A percentile compares a stretch with the other conserved stretches of the same genome.
Conservation (phyloP, 1,140 invertebrate genomes). For the Epicauta chinensis region DNA sequence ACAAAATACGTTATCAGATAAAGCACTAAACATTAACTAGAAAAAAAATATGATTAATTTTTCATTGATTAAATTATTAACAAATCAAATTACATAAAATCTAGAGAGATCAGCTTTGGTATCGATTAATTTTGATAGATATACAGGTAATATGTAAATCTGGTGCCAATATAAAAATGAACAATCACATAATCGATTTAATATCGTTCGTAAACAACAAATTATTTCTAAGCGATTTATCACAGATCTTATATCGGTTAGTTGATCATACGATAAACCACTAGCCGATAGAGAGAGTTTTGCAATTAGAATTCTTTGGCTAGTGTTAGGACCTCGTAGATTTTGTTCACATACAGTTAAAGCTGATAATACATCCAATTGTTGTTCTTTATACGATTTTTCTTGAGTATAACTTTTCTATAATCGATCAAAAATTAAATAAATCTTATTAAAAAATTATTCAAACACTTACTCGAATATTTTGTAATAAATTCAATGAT, state of each 20-base stretch:
- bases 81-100: constrained; percentile 47
- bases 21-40: constrained; percentile 59
- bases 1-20: constrained; percentile 51
- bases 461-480: constrained; percentile 48
- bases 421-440: constrained; percentile 23
- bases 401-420: constrained; percentile 48
- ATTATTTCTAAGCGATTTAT: constrained; percentile 59
- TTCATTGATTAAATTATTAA: constrained; percentile 5
- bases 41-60: constrained; percentile 33
- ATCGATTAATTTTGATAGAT: constrained; percentile 64
- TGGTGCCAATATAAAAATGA: constrained; percentile 80
- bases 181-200: constrained; percentile 61
- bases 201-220: constrained; percentile 51
- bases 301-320: constrained; percentile 56
- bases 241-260: constrained; percentile 47
- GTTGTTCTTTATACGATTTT: constrained; percentile 55
- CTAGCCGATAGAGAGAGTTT: constrained; percentile 63
- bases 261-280: constrained; percentile 48
- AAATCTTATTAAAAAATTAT: constrained; percentile 8
- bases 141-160: constrained; percentile 62
- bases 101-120: constrained; percentile 55
- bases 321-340: constrained; percentile 62
- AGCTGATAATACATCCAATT: constrained; percentile 63
- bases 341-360: constrained; percentile 65
- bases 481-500: constrained; percentile 52